Evolutionary conservation across 2,797 vertebrate species (phyloP), one percentile per base, ranked within the genome.

Genomic region (Malurus leucopterus): DNA sequence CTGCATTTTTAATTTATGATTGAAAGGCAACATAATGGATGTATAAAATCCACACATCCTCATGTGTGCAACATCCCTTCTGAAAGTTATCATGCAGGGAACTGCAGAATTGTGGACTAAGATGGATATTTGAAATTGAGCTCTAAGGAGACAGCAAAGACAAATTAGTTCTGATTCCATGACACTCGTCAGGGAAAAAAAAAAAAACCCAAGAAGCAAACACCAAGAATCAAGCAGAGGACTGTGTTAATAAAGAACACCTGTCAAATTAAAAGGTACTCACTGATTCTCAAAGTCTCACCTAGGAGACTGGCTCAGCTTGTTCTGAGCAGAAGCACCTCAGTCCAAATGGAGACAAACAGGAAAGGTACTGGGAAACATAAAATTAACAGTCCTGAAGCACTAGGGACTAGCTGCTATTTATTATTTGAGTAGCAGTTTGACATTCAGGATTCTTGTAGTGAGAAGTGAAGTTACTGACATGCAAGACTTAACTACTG

Each of bases 381-480:
- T 1, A 40, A 74, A 77, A 64, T 54, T 27, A 59, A 29, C 19
- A 44, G 40, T 32, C 23, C 75, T 50, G 64, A 84, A 86, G 36
- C 41, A 62, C 29, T 36, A 30, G 51, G 30, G 36, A 75, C 30
- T 22, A 83, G 46, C 20, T 69, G 16, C 30, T 86, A 6, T 70
- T 59, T 82, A 29, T 49, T 62, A 44, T 73, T 72, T 62, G 46
- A 86, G 59, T 40, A 77, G 29, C 14, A 85, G 62, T 43, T 32
- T 86, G 73, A 62, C 51, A 78, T 58, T 69, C 38, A 46, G 32
- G n/a, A 69, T 70, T 62, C 53, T 55, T 69, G 29, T 13, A 65
- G 29, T n/a, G 38, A 71, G 62, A 85, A 62, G 20, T 41, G 58
- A 84, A 92, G 36, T 50, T 71, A 58, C 63, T 86, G 90, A 75